These are phyloP conservation scores for Albula goreensis DNA, from an alignment of 2,113 vertebrate genomes.

Conservation along the genomic window DNA sequence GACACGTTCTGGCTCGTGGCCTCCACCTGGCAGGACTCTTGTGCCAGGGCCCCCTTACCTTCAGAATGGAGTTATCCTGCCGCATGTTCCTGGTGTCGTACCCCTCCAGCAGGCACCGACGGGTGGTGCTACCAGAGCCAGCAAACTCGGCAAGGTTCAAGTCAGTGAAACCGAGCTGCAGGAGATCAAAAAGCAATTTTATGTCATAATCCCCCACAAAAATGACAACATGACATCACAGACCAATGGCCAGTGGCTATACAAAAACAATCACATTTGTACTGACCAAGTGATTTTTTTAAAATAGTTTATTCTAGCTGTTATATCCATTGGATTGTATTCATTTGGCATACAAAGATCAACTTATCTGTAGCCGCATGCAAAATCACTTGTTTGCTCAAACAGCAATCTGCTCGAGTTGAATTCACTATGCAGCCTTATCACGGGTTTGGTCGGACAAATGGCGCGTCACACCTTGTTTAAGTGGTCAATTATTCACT, in stretches of 20 bases:
- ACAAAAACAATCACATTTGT: not conserved
- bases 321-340: not conserved
- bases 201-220: too few relatives aligned
- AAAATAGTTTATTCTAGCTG: not conserved
- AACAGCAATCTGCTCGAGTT: not conserved
- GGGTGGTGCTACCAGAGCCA: slow-evolving; percentile 87
- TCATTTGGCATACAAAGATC: not conserved
- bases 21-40: not conserved
- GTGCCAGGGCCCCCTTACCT: slow-evolving; percentile 67
- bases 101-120: slow-evolving; percentile 91
- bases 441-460: not conserved
- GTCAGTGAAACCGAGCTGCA: slow-evolving; percentile 95
- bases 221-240: not conserved
- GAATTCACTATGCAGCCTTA: not conserved
- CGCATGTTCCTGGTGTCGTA: slow-evolving; percentile 96
- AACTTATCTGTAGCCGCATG: not conserved
- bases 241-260: not conserved
- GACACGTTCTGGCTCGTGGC: not conserved
- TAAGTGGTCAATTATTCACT: not conserved
- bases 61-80: slow-evolving; percentile 98
- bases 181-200: not conserved
- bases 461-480: not conserved
- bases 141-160: slow-evolving; percentile 96
- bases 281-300: not conserved
- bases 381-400: not conserved